A percentile compares a stretch with the other conserved stretches of the same genome.
phyloP scores from a whole-genome alignment of 2,888 invertebrate species.

The Drosophila helvetica region DNA sequence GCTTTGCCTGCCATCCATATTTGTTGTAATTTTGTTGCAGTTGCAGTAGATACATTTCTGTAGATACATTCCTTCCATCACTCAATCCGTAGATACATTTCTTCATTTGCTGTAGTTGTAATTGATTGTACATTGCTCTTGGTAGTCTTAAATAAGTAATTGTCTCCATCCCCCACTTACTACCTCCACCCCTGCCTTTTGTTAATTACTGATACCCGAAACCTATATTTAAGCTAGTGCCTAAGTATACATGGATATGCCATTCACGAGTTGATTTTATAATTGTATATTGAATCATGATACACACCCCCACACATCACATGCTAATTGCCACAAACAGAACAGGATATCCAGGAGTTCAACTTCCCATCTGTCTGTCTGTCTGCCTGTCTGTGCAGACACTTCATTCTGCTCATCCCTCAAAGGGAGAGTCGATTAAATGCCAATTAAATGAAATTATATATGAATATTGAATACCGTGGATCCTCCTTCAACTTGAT shows the following conservation, averaged over 20 bases:
- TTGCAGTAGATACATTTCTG: not conserved
- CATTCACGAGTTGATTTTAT: not conserved
- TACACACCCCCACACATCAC: not conserved
- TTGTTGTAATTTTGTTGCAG: not conserved
- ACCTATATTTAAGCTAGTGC: not conserved
- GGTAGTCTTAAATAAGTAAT: no score
- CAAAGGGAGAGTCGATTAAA: constrained; percentile 15
- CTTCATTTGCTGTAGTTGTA: not conserved
- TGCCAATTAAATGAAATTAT: constrained; percentile 32
- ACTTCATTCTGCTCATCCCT: not conserved
- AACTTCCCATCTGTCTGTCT: constrained; percentile 15
- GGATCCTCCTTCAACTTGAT: not conserved
- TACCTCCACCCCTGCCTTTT: not conserved
- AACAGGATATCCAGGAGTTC: not conserved
- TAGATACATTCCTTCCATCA: not conserved
- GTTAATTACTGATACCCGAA: not conserved
- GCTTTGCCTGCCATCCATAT: not conserved
- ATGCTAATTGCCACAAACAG: not conserved
- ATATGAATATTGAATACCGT: constrained; percentile 12
- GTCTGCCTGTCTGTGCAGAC: not conserved
- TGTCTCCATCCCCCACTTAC: no score
- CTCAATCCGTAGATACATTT: no score
- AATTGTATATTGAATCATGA: not conserved
- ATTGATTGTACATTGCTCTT: not conserved
- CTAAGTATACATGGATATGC: not conserved